A percentile compares a stretch with the other conserved stretches of the same genome.
phyloP scores from a whole-genome alignment of 1,140 invertebrate species.

The Brachionus rubens region DNA sequence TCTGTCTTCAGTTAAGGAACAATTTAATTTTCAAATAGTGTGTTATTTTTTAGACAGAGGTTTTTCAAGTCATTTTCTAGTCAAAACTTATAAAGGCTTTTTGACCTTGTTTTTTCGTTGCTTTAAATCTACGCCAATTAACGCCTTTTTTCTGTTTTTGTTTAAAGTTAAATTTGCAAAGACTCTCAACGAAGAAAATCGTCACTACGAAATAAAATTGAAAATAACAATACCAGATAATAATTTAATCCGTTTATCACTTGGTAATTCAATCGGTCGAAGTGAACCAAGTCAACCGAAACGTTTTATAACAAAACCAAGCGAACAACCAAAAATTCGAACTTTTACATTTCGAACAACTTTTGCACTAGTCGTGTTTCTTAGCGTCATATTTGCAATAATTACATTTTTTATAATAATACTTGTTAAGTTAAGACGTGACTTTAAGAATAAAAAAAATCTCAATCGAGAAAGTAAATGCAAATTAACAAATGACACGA shows the following conservation, averaged over 20 bases:
- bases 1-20: too few species aligned
- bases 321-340: not conserved
- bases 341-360: not conserved
- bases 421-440: not conserved
- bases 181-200: not conserved
- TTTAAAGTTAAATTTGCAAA: slow-evolving; percentile 23
- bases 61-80: too few species aligned
- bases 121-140: too few species aligned
- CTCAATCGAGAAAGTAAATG: slow-evolving; percentile 11
- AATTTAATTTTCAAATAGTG: too few species aligned
- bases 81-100: too few species aligned
- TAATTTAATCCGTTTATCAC: not conserved
- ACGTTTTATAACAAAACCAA: not conserved
- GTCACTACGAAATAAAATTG: slow-evolving; percentile 12
- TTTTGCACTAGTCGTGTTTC: not conserved
- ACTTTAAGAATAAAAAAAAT: not conserved
- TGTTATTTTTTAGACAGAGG: too few species aligned
- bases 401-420: not conserved
- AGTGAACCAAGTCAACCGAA: not conserved
- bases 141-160: not conserved
- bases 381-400: slow-evolving; percentile 7
- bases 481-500: slow-evolving; percentile 5
- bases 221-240: not conserved
- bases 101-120: too few species aligned
- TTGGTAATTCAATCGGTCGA: slow-evolving; percentile 9